Percentiles rank a stretch among this genome's conserved stretches.
Evolutionary conservation across 2,888 invertebrate genomes (phyloP).

Genomic region (Entomobrya multifasciata): DNA sequence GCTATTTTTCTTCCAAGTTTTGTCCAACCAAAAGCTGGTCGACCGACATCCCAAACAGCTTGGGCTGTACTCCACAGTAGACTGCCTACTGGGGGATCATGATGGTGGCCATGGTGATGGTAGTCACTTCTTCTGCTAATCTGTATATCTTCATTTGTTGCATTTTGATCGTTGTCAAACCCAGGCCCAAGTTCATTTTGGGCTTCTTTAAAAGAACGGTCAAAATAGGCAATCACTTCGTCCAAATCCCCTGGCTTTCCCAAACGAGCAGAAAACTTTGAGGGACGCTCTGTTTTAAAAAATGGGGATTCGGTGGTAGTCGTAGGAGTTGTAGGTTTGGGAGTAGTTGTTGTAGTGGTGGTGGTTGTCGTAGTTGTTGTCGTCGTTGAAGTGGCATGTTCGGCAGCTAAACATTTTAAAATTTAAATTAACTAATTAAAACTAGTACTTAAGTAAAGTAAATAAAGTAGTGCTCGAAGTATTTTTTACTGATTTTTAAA

Average conservation of each 20-base stretch:
- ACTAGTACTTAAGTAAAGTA: too few relatives aligned
- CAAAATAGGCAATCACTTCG: neutral
- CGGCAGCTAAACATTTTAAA: slow-evolving; percentile 39
- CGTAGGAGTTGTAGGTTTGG: slow-evolving; percentile 5
- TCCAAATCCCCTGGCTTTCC: neutral
- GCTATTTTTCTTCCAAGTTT: slow-evolving; percentile 14
- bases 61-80: slow-evolving; percentile 40
- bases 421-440: too few relatives aligned
- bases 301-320: slow-evolving; percentile 28
- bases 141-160: neutral
- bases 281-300: slow-evolving; percentile 3
- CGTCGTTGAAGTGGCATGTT: neutral
- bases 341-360: slow-evolving; percentile 12
- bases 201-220: slow-evolving; percentile 7
- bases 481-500: too few relatives aligned
- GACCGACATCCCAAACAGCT: slow-evolving; percentile 50
- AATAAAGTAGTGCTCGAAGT: too few relatives aligned
- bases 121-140: neutral
- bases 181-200: neutral
- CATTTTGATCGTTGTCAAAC: neutral
- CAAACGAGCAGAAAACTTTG: neutral
- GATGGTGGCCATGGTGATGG: slow-evolving; percentile 22
- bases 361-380: slow-evolving; percentile 12
- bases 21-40: slow-evolving; percentile 24
- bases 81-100: slow-evolving; percentile 10